Percentiles rank a stretch among this genome's conserved stretches.
Conservation (phyloP, 30 jellyfish, hydroid and myxozoan species). For the Rhopilema esculentum region DNA sequence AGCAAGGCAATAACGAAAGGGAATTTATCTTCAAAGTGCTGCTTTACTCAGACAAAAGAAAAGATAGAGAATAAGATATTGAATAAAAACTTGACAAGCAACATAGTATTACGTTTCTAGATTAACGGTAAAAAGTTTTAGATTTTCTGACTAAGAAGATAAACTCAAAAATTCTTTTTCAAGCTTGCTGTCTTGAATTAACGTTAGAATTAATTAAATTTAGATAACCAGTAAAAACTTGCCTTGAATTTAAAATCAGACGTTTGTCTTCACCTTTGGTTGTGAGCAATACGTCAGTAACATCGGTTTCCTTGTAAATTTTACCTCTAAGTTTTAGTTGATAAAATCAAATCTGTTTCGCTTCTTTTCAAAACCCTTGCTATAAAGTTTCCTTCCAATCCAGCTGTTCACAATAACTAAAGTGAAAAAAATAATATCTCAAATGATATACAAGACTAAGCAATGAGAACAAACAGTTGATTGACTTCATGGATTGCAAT, state of each 20-base stretch:
- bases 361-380: neutral
- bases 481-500: neutral
- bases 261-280: conserved; percentile 31
- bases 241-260: conserved; percentile 25
- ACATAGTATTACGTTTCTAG: no score
- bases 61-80: no score
- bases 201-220: neutral
- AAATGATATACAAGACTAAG: no score
- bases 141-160: no score
- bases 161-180: neutral
- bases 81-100: no score
- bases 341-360: neutral
- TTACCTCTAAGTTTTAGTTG: conserved; percentile 33
- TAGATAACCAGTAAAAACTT: neutral
- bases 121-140: no score
- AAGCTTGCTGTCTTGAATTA: neutral
- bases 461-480: no score
- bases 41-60: no score
- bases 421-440: neutral
- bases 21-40: no score
- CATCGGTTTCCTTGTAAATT: conserved; percentile 36
- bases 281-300: conserved; percentile 22
- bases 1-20: no score
- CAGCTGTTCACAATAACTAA: conserved; percentile 35
- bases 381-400: conserved; percentile 28